A percentile compares a stretch with the other conserved stretches of the same genome.
Evolutionary conservation across 2,797 vertebrate genomes (phyloP).

Genomic region (Pogonophryne albipinna): DNA sequence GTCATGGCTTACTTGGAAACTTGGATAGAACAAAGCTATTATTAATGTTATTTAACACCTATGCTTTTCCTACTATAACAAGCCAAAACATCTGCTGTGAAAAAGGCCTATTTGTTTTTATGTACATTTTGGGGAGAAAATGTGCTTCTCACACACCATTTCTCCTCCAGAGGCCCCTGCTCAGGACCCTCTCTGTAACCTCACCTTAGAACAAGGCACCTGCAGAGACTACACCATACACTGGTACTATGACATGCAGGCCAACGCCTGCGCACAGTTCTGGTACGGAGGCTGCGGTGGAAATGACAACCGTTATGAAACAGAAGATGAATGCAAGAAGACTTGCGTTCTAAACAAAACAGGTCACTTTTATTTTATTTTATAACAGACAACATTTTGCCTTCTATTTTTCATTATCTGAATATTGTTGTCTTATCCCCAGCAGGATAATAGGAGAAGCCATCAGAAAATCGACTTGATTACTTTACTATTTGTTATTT

Average conservation of each 20-base stretch:
- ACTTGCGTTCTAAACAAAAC: slow-evolving; percentile 80
- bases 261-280: slow-evolving; percentile 92
- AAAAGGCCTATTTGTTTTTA: background rate
- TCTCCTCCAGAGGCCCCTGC: slow-evolving; percentile 63
- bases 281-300: slow-evolving; percentile 91
- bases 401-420: background rate
- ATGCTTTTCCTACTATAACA: background rate
- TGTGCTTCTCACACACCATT: slow-evolving; percentile 23
- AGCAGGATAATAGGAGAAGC: slow-evolving; percentile 65
- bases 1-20: background rate
- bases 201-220: slow-evolving; percentile 86
- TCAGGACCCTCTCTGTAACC: slow-evolving; percentile 76
- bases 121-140: slow-evolving; percentile 4
- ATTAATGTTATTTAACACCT: background rate
- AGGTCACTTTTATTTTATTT: slow-evolving; percentile 69
- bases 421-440: slow-evolving; percentile 34
- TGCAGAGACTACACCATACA: slow-evolving; percentile 87
- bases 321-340: slow-evolving; percentile 87
- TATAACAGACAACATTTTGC: background rate
- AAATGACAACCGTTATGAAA: slow-evolving; percentile 89
- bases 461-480: slow-evolving; percentile 17
- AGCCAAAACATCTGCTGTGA: background rate
- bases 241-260: slow-evolving; percentile 91
- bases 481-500: slow-evolving; percentile 17
- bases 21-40: background rate